Conservation (phyloP, 2,797 vertebrate species). For the Phoebastria nigripes region DNA sequence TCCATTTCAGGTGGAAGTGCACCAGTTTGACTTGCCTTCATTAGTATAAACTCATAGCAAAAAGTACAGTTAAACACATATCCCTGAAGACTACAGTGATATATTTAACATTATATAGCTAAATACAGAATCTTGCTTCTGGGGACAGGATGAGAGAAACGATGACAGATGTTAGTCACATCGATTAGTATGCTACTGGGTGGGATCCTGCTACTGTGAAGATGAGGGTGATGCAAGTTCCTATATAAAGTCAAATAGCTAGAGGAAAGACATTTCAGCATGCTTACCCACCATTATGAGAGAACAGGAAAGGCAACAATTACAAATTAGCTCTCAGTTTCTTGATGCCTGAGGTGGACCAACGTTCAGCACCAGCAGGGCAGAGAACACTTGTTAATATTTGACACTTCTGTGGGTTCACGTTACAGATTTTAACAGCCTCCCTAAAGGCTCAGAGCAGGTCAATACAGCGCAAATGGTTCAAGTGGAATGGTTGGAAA, state of each 20-base stretch:
- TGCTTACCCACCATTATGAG: neutral
- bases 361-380: neutral
- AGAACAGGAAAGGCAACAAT: neutral
- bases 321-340: neutral
- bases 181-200: neutral
- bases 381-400: conserved; percentile 9
- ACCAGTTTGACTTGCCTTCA: neutral
- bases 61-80: neutral
- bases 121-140: neutral
- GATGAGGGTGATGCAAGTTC: neutral
- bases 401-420: neutral
- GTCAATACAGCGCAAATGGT: neutral
- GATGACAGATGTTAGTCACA: neutral
- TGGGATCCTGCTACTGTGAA: neutral
- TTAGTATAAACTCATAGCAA: neutral
- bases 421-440: neutral
- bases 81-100: neutral
- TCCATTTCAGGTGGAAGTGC: neutral
- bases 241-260: neutral
- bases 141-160: neutral
- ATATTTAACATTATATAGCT: neutral
- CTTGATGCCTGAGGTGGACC: neutral
- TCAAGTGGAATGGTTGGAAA: neutral
- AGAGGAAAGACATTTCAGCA: neutral
- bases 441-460: neutral